phyloP scores from a whole-genome alignment of 2,888 invertebrate species.

The Monopis laevigella region DNA sequence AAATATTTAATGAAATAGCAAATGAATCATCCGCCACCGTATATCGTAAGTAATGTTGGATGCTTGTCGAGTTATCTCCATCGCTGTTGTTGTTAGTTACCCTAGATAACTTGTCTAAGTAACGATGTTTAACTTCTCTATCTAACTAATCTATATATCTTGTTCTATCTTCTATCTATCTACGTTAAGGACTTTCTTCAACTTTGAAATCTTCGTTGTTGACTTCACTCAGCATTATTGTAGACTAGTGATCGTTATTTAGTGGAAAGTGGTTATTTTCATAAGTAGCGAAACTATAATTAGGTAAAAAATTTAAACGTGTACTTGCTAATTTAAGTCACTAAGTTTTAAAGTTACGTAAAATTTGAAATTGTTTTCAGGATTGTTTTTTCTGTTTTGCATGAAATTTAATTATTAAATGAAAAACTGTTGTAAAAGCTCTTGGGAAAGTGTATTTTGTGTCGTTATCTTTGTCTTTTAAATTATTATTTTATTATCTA shows the following conservation, averaged over 20 bases:
- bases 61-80: too few species aligned
- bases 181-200: conserved; percentile 17
- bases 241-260: conserved; percentile 27
- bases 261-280: conserved; percentile 48
- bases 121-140: too few species aligned
- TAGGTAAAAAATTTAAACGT: conserved; percentile 57
- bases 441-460: conserved; percentile 44
- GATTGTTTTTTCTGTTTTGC: background rate
- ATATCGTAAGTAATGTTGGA: too few species aligned
- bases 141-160: conserved; percentile 3
- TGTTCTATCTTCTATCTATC: conserved; percentile 18
- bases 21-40: too few species aligned
- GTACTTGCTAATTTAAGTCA: conserved; percentile 62
- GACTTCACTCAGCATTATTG: conserved; percentile 45
- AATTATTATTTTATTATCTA: background rate
- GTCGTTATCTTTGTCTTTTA: conserved; percentile 49
- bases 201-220: conserved; percentile 48
- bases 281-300: conserved; percentile 50
- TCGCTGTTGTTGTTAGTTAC: too few species aligned
- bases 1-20: too few species aligned
- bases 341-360: conserved; percentile 43
- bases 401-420: background rate
- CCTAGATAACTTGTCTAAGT: background rate
- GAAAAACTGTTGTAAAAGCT: conserved; percentile 34
- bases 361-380: background rate